Evolutionary conservation across 2,888 invertebrate genomes (phyloP).

Genomic region (Torymus auratus): DNA sequence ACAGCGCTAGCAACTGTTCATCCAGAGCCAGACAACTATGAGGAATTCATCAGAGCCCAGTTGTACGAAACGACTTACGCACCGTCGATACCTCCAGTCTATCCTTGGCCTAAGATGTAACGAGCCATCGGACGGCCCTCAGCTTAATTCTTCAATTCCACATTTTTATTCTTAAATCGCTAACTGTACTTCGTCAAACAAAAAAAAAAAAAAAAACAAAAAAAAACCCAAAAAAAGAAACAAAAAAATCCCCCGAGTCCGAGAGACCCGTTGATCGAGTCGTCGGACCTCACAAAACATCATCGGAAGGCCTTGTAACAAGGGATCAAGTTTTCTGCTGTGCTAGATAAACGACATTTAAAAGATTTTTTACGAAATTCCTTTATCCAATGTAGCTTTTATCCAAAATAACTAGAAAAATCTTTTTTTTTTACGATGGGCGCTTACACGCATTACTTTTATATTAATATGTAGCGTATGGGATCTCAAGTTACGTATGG

Average conservation of each 20-base stretch:
- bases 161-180: conserved; percentile 26
- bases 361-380: conserved; percentile 17
- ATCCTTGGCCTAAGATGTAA: conserved; percentile 79
- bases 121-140: not conserved
- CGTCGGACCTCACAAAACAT: not conserved
- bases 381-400: conserved; percentile 7
- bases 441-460: conserved; percentile 19
- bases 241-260: not conserved
- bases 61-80: conserved; percentile 87
- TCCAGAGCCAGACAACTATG: conserved; percentile 86
- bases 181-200: not conserved
- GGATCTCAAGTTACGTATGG: conserved; percentile 19
- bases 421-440: conserved; percentile 12
- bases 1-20: conserved; percentile 86
- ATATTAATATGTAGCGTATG: conserved; percentile 6
- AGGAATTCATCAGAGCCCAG: conserved; percentile 87
- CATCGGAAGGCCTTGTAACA: conserved; percentile 10
- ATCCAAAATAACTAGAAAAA: not conserved
- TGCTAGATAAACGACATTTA: not conserved
- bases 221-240: not conserved
- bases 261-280: conserved; percentile 21
- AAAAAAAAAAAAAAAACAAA: not conserved
- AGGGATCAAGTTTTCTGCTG: conserved; percentile 39
- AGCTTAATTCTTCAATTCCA: conserved; percentile 28
- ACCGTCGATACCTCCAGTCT: conserved; percentile 83